A percentile compares a stretch with the other conserved stretches of the same genome.
Evolutionary conservation across 2,888 invertebrate species (phyloP).

Genomic region (Torymus texanus): DNA sequence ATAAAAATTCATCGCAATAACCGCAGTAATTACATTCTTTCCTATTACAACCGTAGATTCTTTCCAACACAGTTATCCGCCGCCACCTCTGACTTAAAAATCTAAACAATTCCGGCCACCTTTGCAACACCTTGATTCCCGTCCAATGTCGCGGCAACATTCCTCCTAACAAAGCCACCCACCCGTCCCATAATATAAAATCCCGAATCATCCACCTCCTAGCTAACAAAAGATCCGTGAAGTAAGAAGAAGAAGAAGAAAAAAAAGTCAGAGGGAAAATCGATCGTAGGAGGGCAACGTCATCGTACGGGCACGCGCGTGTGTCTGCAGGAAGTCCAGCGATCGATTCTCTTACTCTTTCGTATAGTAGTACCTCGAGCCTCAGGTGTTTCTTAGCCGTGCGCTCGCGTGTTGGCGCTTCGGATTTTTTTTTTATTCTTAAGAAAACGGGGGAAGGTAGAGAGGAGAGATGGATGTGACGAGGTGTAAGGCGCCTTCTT

Average conservation of each 20-base stretch:
- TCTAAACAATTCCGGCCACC: too few species aligned
- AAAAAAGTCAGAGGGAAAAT: not conserved
- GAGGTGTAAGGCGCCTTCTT: too few species aligned
- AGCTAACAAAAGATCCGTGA: not conserved
- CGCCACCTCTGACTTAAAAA: too few species aligned
- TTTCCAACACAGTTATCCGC: too few species aligned
- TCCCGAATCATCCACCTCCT: slow-evolving; percentile 1
- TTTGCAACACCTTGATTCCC: too few species aligned
- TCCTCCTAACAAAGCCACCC: too few species aligned
- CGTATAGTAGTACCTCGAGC: not conserved
- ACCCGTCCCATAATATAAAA: not conserved
- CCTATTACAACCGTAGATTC: too few species aligned
- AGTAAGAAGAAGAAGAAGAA: not conserved
- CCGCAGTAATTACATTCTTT: too few species aligned
- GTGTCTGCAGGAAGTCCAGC: slow-evolving; percentile 10
- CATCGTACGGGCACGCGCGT: slow-evolving; percentile 7
- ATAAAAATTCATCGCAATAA: too few species aligned
- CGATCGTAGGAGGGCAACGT: slow-evolving; percentile 40
- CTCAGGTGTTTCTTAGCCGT: not conserved
- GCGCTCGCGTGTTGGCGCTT: slow-evolving; percentile 32
- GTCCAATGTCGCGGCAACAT: too few species aligned
- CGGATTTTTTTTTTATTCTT: slow-evolving; percentile 16
- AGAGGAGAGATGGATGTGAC: too few species aligned
- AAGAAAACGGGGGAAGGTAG: not conserved
- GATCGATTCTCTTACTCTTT: slow-evolving; percentile 29